Base-by-base conservation (phyloP, 1,140 invertebrate species). In the Acromyrmex charruanus region DNA sequence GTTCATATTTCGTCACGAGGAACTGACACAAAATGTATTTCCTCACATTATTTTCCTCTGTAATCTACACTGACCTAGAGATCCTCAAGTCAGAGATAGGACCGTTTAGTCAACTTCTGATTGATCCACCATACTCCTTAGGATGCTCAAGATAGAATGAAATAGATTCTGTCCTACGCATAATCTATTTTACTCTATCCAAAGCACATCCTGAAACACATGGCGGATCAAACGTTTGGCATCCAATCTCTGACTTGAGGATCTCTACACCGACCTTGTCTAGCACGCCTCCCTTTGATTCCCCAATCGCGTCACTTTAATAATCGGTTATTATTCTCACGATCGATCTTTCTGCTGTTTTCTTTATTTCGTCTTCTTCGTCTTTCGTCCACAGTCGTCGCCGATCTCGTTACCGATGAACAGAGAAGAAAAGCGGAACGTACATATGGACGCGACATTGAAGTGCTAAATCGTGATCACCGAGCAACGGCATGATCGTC, bases 391-490 rank as follows among this genome's bases (percentile, higher is more conserved):
- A 31, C 28, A 18, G 7, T 21, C 14, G 10, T 10, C 53, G 31
- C 35, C 39, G 65, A 71, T 58, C 51, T 81, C 79, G 21, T 18
- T 28, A 25, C 0, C 44, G 12, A 21, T 39, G 2, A 68, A 68
- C 44, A 39, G 77, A 39, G 63, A 80, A 18, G 63, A 68, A 35
- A n/a, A 69, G 44, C 61, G 77, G 28, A 79, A 69, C 75, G 28
- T 16, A 14, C 16, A 10, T 25, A 18, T 18, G 44, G 18, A 9
- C 59, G 25, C 69, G 69, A 75, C 55, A 35, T 61, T 49, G 69
- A 75, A 59, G 25, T n/a, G 69, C n/a, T 61, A 35, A 75, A 75
- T 84, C 82, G 61, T 53, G 61, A 66, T 85, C 72, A 6, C 21
- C 25, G 55, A 51, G 55, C 5, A 51, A 18, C 6, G 53, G 28